Conservation (phyloP, 2,113 vertebrate genomes). For the Albula goreensis region DNA sequence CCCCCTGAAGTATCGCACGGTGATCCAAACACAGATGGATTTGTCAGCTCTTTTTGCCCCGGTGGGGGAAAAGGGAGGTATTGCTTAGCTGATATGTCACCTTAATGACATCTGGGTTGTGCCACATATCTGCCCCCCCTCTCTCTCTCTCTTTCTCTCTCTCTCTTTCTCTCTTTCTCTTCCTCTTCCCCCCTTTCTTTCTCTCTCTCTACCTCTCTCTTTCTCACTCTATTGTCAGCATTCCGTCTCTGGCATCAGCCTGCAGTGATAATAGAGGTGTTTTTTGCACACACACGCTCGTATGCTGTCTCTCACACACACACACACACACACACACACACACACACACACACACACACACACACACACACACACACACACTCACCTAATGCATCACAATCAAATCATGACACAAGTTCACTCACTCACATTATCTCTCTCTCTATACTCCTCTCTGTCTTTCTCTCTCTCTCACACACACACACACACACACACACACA, state of each 20-base stretch:
- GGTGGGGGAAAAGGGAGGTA: background rate
- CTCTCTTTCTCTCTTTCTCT: constrained; percentile 18
- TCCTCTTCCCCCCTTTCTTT: background rate
- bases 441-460: background rate
- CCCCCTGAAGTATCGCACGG: constrained; percentile 14
- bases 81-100: constrained; percentile 39
- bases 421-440: constrained; percentile 42
- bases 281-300: constrained; percentile 12
- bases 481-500: constrained; percentile 21
- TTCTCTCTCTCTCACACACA: constrained; percentile 33
- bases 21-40: constrained; percentile 33
- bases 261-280: background rate
- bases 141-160: constrained; percentile 15
- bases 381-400: constrained; percentile 40
- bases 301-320: constrained; percentile 38
- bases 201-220: constrained; percentile 17
- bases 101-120: constrained; percentile 33
- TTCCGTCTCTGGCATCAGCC: constrained; percentile 11
- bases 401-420: constrained; percentile 21
- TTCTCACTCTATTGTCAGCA: background rate
- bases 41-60: constrained; percentile 27
- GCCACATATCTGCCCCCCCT: background rate
- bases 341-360: constrained; percentile 36
- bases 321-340: constrained; percentile 46
- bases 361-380: constrained; percentile 52